Conservation (phyloP, 2,797 vertebrate genomes). For the Chrysolophus pictus region DNA sequence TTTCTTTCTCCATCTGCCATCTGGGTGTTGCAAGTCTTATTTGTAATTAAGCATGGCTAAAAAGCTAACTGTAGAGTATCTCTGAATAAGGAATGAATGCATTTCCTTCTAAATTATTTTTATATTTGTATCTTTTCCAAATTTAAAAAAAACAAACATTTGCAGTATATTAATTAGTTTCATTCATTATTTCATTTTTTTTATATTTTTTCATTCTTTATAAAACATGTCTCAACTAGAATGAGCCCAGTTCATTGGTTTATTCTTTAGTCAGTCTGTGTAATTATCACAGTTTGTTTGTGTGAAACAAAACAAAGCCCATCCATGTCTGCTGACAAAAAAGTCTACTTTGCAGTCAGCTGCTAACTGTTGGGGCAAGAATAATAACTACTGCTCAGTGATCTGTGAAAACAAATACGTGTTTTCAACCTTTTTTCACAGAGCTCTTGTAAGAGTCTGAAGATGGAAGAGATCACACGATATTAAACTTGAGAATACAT, state of each 20-base stretch:
- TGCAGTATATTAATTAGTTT: neutral
- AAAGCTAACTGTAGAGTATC: neutral
- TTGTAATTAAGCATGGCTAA: neutral
- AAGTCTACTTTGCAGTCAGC: slow-evolving; percentile 17
- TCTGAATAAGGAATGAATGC: neutral
- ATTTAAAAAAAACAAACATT: neutral
- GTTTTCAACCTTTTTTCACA: neutral
- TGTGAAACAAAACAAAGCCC: neutral
- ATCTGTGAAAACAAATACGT: neutral
- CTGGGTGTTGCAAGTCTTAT: neutral
- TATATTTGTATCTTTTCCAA: neutral
- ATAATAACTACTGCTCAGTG: neutral
- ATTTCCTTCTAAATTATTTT: neutral
- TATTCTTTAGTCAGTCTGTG: neutral
- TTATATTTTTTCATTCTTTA: neutral
- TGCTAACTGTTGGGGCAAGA: neutral
- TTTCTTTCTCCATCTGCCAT: neutral
- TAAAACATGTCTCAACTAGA: neutral
- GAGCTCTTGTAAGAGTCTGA: neutral
- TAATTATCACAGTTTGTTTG: neutral
- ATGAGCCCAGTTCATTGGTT: neutral
- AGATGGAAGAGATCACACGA: neutral
- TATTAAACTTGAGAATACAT: neutral
- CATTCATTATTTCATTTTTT: neutral
- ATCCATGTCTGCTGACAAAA: neutral